Evolutionary conservation across 1,140 invertebrate species (phyloP), one percentile per base, ranked within the genome.

Genomic region (Heliconius nattereri): DNA sequence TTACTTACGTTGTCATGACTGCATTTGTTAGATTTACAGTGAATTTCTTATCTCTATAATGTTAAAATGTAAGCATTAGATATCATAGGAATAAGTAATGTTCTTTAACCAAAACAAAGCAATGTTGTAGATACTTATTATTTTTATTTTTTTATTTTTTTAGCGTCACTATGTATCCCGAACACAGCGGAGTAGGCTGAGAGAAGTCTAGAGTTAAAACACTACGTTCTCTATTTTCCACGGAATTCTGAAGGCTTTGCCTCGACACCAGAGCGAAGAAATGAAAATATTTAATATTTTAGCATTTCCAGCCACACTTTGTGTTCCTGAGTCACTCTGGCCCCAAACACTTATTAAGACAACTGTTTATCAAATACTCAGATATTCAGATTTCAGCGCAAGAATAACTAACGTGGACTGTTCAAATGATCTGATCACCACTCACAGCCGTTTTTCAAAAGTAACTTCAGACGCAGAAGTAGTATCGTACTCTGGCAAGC

Each of bases 401-500:
- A 72, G 71, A 72, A 72, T 72, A 72, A 72, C 71, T 72, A 72
- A 72, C 9, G 37, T 29, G 3, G 19, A 71, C 16, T 35, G 71
- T 72, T 37, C 7, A 32, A 71, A 71, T 75, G 70, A 74, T 70
- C 60, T 8, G 52, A 78, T 84, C 78, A 83, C 73, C 79, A 87
- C 89, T 91, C 91, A 92, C 89, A 89, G 86, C 83, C 86, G 81
- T 85, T 79, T 83, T 80, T 73, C 72, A 78, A 79, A 66, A 84
- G 29, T n/a, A 72, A 37, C 19, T 20, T 37, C 7, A 23, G 35
- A 37, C 71, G 9, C 19, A 72, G 19, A 40, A 72, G 32, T 35
- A 32, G 32, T 37, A 37, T 72, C 19, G 20, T 20, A 72, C 16
- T 37, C 19, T 40, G 19, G 83, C 84, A 85, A 80, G 82, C 85